phyloP scores from a whole-genome alignment of 1,140 invertebrate species.

The Pachypeltis micranthus region DNA sequence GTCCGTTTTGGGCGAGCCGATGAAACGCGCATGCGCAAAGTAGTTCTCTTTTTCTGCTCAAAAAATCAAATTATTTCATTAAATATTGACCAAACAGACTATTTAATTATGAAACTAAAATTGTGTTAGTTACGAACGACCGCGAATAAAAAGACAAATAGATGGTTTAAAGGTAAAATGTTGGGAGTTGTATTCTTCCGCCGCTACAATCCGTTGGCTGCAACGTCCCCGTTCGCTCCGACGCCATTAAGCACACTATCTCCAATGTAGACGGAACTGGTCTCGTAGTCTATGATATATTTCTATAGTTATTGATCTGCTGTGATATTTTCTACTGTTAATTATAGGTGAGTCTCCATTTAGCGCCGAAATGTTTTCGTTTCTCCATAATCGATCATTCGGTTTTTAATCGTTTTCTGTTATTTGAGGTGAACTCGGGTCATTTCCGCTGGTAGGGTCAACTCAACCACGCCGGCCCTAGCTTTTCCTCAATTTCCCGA shows the following conservation, averaged over 20 bases:
- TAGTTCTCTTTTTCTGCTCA: not conserved
- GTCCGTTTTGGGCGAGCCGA: no score
- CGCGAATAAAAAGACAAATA: not conserved
- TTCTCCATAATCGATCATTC: not conserved
- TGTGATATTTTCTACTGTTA: conserved; percentile 16
- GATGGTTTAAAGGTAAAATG: no score
- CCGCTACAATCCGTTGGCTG: not conserved
- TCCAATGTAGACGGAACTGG: not conserved
- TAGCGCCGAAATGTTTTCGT: no score
- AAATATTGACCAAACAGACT: not conserved
- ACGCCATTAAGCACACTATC: conserved; percentile 8
- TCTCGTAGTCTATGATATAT: not conserved
- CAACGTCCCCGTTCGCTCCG: not conserved
- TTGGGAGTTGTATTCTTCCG: conserved; percentile 5
- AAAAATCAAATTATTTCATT: not conserved
- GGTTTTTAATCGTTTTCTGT: not conserved
- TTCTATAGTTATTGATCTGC: conserved; percentile 11
- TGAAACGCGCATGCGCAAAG: not conserved
- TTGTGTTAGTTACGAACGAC: not conserved
- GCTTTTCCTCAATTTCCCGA: not conserved
- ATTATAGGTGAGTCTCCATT: conserved; percentile 12
- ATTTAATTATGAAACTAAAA: not conserved
- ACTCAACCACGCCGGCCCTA: not conserved
- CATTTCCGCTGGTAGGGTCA: not conserved
- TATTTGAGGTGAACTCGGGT: not conserved